Evolutionary conservation across 1,140 invertebrate species (phyloP).

Genomic region (Nasonia vitripennis): DNA sequence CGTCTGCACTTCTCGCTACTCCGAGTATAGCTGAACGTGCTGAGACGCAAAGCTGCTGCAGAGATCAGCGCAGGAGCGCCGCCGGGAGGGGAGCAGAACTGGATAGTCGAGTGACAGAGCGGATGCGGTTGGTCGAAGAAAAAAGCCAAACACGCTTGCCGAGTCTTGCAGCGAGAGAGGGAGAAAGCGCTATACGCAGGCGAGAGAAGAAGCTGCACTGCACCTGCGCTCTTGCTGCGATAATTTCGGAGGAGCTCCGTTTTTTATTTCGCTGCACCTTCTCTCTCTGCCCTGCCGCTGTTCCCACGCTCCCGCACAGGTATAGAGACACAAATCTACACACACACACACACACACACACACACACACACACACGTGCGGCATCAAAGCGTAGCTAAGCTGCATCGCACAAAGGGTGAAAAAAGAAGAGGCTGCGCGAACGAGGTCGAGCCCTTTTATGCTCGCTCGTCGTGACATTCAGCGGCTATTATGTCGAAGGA

Average conservation of each 20-base stretch:
- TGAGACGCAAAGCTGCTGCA: neutral
- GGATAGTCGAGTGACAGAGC: neutral
- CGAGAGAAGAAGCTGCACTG: neutral
- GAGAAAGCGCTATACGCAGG: neutral
- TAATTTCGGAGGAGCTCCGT: neutral
- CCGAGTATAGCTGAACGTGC: neutral
- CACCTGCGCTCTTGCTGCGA: neutral
- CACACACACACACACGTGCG: neutral
- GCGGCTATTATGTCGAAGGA: no score
- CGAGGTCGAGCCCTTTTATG: neutral
- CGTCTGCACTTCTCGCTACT: slow-evolving; percentile 10
- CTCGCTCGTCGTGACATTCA: neutral
- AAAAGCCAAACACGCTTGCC: neutral
- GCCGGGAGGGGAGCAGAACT: neutral
- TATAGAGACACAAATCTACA: neutral
- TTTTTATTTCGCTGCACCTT: neutral
- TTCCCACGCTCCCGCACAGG: slow-evolving; percentile 13
- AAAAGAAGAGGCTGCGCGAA: neutral
- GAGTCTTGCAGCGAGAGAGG: neutral
- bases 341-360: neutral
- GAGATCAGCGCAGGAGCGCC: neutral
- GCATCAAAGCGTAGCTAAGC: no score
- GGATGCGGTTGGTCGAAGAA: slow-evolving; percentile 2
- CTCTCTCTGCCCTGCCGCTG: neutral
- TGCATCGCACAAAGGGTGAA: neutral